Conservation (phyloP, 2,888 invertebrate species). For the Luperina testacea region DNA sequence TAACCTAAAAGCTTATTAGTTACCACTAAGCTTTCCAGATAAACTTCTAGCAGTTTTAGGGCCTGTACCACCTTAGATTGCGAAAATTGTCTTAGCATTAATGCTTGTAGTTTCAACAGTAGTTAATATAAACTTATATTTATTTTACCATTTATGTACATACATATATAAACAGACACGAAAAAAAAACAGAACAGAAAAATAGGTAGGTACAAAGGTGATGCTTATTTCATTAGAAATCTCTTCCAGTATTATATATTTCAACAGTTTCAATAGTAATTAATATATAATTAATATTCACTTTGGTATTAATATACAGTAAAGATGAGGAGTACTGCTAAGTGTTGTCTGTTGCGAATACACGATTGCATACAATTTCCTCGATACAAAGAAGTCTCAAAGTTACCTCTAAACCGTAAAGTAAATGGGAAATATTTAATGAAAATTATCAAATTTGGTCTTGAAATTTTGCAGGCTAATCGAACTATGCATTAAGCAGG, state of each 20-base stretch:
- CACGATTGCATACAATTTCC: background rate
- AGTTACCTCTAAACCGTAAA: background rate
- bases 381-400: background rate
- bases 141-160: no score
- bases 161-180: no score
- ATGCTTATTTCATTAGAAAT: no score
- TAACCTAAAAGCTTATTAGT: conserved; percentile 56
- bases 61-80: no score
- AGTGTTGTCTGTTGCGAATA: background rate
- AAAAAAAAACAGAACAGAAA: no score
- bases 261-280: no score
- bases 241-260: no score
- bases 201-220: no score
- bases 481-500: background rate
- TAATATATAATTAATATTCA: background rate
- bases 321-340: background rate
- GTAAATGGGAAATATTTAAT: background rate
- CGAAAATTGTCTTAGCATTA: no score
- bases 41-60: background rate
- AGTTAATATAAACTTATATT: no score
- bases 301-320: background rate
- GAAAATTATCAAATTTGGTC: background rate
- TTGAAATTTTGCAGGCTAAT: no score
- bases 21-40: conserved; percentile 3
- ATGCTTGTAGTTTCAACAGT: no score